These are phyloP conservation scores for Syndactyla subalaris DNA, from an alignment of 2,797 vertebrate species.

Conservation along the genomic window DNA sequence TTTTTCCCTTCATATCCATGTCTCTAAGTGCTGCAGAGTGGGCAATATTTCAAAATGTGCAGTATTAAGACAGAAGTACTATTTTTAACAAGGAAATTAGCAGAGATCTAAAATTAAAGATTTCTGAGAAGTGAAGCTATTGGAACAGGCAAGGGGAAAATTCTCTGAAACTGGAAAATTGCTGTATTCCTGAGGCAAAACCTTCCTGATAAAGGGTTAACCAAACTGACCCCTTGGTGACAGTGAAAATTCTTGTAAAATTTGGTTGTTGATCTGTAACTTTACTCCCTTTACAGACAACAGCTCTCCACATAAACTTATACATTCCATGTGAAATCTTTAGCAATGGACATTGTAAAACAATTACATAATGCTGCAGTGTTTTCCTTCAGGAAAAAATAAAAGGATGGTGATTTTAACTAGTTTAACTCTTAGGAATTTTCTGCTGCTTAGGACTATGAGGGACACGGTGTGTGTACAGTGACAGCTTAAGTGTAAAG, in stretches of 20 bases:
- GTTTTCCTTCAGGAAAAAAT: neutral
- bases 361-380: neutral
- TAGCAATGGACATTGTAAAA: constrained; percentile 10
- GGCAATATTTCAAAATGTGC: constrained; percentile 22
- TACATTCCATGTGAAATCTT: neutral
- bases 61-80: neutral
- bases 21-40: neutral
- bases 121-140: neutral
- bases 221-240: neutral
- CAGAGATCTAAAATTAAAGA: constrained; percentile 5
- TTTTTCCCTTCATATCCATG: neutral
- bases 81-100: constrained; percentile 15
- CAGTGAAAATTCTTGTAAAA: neutral
- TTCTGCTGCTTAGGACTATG: neutral
- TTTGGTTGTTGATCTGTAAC: neutral
- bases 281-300: neutral
- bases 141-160: neutral
- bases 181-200: neutral
- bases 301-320: neutral
- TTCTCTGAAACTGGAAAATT: neutral
- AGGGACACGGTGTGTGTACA: neutral
- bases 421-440: neutral
- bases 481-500: neutral
- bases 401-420: neutral
- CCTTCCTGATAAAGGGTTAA: constrained; percentile 6